Percentiles rank a stretch among this genome's conserved stretches.
phyloP scores from a whole-genome alignment of 2,113 vertebrate genomes.

The Daubentonia madagascariensis region DNA sequence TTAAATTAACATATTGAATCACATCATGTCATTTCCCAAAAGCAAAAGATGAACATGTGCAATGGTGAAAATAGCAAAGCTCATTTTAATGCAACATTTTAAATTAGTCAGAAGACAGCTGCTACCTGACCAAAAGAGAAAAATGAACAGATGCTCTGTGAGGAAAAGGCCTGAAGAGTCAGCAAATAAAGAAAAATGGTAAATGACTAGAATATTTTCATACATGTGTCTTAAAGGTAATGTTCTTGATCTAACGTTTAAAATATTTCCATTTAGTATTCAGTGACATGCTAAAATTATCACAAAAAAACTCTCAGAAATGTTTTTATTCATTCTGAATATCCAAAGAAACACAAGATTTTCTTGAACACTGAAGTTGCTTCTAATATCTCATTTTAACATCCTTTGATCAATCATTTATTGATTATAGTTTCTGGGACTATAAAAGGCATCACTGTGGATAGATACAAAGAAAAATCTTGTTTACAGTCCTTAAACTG shows the following conservation, averaged over 20 bases:
- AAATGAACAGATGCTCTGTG: slow-evolving; percentile 45
- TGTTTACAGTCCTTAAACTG: background rate
- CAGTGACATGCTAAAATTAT: slow-evolving; percentile 43
- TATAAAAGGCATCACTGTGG: background rate
- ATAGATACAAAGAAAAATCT: background rate
- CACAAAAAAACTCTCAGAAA: slow-evolving; percentile 20
- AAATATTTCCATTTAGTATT: slow-evolving; percentile 53
- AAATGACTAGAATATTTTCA: slow-evolving; percentile 23
- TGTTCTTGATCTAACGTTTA: slow-evolving; percentile 23
- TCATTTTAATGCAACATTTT: slow-evolving; percentile 48
- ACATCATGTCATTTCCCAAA: slow-evolving; percentile 29
- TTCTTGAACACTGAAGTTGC: background rate
- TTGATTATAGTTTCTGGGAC: background rate
- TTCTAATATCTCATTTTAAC: slow-evolving; percentile 43
- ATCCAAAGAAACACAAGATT: slow-evolving; percentile 2
- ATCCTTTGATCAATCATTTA: background rate
- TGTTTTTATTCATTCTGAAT: background rate
- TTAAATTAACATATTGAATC: slow-evolving; percentile 58
- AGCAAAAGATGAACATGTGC: slow-evolving; percentile 59
- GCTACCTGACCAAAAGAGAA: slow-evolving; percentile 52
- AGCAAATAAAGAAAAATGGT: slow-evolving; percentile 58
- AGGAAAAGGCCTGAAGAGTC: slow-evolving; percentile 52
- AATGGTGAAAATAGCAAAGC: slow-evolving; percentile 55
- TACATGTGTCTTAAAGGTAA: slow-evolving; percentile 21
- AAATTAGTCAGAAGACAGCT: slow-evolving; percentile 64